A percentile compares a stretch with the other conserved stretches of the same genome.
These are phyloP conservation scores for Anagrus nilaparvatae DNA, from an alignment of 1,140 invertebrate genomes.

Conservation along the genomic window DNA sequence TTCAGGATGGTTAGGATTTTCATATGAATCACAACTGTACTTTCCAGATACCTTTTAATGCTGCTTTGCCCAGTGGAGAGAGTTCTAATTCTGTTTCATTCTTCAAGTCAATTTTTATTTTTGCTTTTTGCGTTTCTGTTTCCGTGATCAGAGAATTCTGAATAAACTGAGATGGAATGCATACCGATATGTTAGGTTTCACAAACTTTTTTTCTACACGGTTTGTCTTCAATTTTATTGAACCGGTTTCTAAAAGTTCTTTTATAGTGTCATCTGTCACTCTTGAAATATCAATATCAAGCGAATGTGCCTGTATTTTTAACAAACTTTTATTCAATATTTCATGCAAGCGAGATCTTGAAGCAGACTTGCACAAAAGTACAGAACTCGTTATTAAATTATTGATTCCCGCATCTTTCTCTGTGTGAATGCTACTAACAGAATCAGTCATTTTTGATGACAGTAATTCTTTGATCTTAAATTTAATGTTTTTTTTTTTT, in stretches of 20 bases:
- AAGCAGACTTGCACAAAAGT: slow-evolving; percentile 49
- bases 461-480: slow-evolving; percentile 47
- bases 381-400: slow-evolving; percentile 60
- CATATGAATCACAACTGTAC: no score
- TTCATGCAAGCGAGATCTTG: slow-evolving; percentile 42
- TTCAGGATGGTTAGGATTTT: no score
- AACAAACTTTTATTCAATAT: slow-evolving; percentile 50
- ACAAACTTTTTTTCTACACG: no score
- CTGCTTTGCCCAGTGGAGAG: slow-evolving; percentile 64
- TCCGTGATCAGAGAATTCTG: no score
- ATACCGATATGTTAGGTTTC: no score
- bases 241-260: slow-evolving; percentile 48
- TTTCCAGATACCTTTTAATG: slow-evolving; percentile 81
- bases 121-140: slow-evolving; percentile 19
- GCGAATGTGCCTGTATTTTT: slow-evolving; percentile 47
- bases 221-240: slow-evolving; percentile 42
- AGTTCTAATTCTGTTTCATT: slow-evolving; percentile 47
- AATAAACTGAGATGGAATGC: no score
- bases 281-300: slow-evolving; percentile 46
- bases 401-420: slow-evolving; percentile 46
- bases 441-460: slow-evolving; percentile 59
- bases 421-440: slow-evolving; percentile 50
- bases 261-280: slow-evolving; percentile 49
- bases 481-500: slow-evolving; percentile 2
- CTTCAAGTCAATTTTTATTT: slow-evolving; percentile 28